Base-by-base conservation (phyloP, 1,140 invertebrate species). In the Drosophila virilis region DNA sequence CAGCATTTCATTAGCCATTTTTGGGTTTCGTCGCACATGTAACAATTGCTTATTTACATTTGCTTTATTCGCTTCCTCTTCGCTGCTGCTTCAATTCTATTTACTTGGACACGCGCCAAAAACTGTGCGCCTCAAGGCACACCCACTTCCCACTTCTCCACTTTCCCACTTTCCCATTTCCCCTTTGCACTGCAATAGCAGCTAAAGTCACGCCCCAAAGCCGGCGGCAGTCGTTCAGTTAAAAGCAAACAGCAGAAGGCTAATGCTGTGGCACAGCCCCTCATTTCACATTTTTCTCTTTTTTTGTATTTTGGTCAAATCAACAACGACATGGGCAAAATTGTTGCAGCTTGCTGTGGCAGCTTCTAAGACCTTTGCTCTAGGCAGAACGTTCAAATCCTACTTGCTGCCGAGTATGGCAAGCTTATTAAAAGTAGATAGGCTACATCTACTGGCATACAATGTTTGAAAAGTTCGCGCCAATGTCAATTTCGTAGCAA, bases 61-160 rank as follows among this genome's bases (percentile, higher is more conserved):
- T 52, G 33, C 43, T 61, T 58, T 52, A 54, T 74, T 60, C 66
- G 35, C 40, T 58, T 61, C 46, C 33, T 71, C 54, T 71, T 75
- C 50, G 33, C 74, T 57, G 51, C 13, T 57, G 51, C 13, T 15
- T 45, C 7, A 15, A 45, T 45, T 17, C 45, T 12, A 28, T 76
- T 48, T 48, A 60, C 68, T 84, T 84, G 80, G 80, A 75, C 80
- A 80, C 77, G 77, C 52, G 80, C 80, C 80, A 84, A 84, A 28
- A 78, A 79, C 58, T 51, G 52, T 57, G 35, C 70, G 38, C 73
- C 40, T 58, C 50, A 9, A 12, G 45, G 54, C 62, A 15, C 52
- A 72, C 55, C 52, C 59, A 70, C 54, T 38, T 28, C 22, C 4
- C 22, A 28, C n/a, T n/a, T n/a, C n/a, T n/a, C n/a, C n/a, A n/a